Conservation (phyloP, 2,888 invertebrate species). For the Xestia xanthographa region DNA sequence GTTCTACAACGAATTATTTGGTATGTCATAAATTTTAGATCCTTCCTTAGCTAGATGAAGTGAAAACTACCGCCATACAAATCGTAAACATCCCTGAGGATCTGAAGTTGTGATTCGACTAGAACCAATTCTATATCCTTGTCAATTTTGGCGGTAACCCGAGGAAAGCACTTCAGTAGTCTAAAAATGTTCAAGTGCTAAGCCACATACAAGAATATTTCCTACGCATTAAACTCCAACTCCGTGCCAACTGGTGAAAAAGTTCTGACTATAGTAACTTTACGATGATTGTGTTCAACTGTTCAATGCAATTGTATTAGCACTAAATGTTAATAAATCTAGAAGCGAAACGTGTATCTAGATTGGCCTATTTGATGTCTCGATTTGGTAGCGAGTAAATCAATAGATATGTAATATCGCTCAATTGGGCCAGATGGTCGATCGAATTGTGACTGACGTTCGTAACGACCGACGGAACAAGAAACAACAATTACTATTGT, state of each 20-base stretch:
- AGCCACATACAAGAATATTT: neutral
- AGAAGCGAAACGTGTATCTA: conserved; percentile 40
- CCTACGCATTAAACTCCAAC: neutral
- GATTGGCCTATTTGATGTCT: conserved; percentile 52
- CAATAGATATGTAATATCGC: conserved; percentile 65
- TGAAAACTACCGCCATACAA: neutral
- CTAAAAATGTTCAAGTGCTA: neutral
- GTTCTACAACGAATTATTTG: neutral
- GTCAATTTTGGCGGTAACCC: neutral
- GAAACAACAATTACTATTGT: conserved; percentile 47
- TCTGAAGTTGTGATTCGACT: neutral
- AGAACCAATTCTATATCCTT: neutral
- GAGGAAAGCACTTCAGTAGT: neutral
- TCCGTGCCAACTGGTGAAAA: conserved; percentile 29
- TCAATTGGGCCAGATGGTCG: conserved; percentile 66
- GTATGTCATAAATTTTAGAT: neutral
- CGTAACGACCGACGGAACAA: conserved; percentile 33
- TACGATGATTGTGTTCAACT: conserved; percentile 32
- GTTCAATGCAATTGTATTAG: conserved; percentile 24
- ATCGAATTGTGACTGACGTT: conserved; percentile 61
- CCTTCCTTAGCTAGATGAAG: neutral
- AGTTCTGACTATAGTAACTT: neutral
- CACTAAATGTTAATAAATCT: conserved; percentile 44
- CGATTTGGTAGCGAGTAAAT: conserved; percentile 59
- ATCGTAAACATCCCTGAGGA: neutral